A percentile compares a stretch with the other conserved stretches of the same genome.
phyloP scores from a whole-genome alignment of 2,113 vertebrate species.

The Bubo scandiacus region DNA sequence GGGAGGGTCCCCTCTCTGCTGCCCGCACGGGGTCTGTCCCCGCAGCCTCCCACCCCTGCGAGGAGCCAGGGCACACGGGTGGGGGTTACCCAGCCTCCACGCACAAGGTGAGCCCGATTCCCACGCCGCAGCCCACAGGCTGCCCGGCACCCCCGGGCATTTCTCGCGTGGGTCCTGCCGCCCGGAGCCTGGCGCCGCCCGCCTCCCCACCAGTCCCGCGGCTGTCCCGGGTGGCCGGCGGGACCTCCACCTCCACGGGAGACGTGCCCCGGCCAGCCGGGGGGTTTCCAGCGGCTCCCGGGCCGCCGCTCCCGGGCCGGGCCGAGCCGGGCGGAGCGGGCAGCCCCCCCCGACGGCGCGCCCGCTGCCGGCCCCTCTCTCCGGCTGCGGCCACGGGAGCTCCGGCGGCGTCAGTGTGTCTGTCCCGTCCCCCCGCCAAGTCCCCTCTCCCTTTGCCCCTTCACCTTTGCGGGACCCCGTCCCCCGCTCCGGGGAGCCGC shows the following conservation, averaged over 20 bases:
- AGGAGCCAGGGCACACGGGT: accelerated
- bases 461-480: neutral
- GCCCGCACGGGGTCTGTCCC: neutral
- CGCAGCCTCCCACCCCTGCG: too few species aligned
- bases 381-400: neutral
- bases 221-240: too few species aligned
- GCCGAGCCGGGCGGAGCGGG: too few species aligned
- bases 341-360: too few species aligned
- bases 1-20: too few species aligned
- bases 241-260: too few species aligned
- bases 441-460: neutral
- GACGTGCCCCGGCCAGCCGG: too few species aligned
- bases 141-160: too few species aligned
- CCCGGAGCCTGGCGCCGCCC: too few species aligned
- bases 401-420: neutral
- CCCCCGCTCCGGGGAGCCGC: neutral
- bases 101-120: neutral
- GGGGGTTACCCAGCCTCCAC: accelerated
- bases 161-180: too few species aligned
- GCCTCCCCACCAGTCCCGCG: neutral
- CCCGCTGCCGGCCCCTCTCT: too few species aligned
- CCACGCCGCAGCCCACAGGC: neutral
- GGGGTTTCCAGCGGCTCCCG: neutral
- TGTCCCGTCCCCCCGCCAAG: neutral
- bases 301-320: neutral